Evolutionary conservation across 2,888 invertebrate genomes (phyloP).

Genomic region (Cremastobaeus sp.): DNA sequence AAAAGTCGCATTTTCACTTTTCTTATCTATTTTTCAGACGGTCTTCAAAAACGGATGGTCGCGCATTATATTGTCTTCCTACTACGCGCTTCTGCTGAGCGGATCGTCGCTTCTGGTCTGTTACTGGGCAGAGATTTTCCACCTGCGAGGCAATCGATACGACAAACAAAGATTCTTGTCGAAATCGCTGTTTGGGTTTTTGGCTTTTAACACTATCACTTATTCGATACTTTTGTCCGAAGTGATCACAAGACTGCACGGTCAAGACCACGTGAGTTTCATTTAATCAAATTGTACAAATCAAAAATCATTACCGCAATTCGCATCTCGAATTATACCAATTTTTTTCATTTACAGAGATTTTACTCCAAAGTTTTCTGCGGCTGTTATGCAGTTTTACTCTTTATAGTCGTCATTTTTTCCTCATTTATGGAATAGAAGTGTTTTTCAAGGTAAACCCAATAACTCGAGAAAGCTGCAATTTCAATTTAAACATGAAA

Average conservation of each 20-base stretch:
- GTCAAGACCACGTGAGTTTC: not conserved
- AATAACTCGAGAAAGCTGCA: not conserved
- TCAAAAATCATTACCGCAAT: no score
- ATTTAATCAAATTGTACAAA: no score
- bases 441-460: constrained; percentile 90
- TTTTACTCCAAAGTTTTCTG: constrained; percentile 93
- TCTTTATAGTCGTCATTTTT: constrained; percentile 93
- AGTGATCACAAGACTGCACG: no score
- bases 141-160: constrained; percentile 91
- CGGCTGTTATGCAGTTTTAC: constrained; percentile 92
- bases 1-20: no score
- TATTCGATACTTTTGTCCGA: constrained; percentile 91
- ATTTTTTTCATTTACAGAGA: no score
- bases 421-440: constrained; percentile 95
- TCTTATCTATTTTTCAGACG: no score
- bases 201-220: constrained; percentile 92
- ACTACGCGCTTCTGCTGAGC: constrained; percentile 92
- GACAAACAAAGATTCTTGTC: constrained; percentile 93
- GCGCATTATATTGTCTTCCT: constrained; percentile 90
- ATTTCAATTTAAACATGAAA: constrained; percentile 18
- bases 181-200: constrained; percentile 93
- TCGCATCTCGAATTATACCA: no score
- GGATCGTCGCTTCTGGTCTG: constrained; percentile 94
- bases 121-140: constrained; percentile 97
- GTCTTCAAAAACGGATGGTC: constrained; percentile 91